Evolutionary conservation across 1,140 invertebrate species (phyloP), one percentile per base, ranked within the genome.

Genomic region (Pseudomyrmex cubaensis): DNA sequence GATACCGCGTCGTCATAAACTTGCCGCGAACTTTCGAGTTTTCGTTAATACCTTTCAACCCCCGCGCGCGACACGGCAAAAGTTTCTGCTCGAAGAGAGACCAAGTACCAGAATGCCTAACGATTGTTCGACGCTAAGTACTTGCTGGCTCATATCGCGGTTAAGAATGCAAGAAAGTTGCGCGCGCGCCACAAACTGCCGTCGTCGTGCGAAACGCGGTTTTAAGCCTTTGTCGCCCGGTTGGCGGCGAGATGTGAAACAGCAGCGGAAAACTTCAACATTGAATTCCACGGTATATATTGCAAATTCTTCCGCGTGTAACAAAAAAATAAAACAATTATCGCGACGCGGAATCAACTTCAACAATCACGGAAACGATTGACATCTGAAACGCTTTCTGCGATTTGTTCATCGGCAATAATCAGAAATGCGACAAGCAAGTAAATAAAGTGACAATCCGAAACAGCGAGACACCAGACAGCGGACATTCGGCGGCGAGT

Each of bases 51-150:
- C 46, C 44, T 85, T 83, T 82, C 66, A 54, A 73, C 48, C 80
- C 80, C 35, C 35, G 35, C 35, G 5, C 35, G 66, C 77, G 75
- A 82, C 82, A 74, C 46, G 85, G 83, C 84, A 82, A 78, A 77
- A 90, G 57, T 85, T 70, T 69, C 63, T 84, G 85, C 82, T 87
- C 83, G 83, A 89, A 85, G 69, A 52, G 44, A 70, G 61, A 66
- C 73, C 75, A 67, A 50, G 25, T 77, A 44, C 59, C 73, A 66
- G 64, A 48, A 63, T 84, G 76, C 80, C 85, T 87, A 85, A 75
- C 88, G 88, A 91, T 89, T 87, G 54, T 66, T 85, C 87, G 85
- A 90, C 87, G 73, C 85, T 90, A 90, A 89, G 86, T 89, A 89
- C 52, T 76, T 85, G 72, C 84, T 48, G 57, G 9, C 46, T 74